These are phyloP conservation scores for Epicampocera succincta DNA, from an alignment of 2,888 invertebrate species.

Conservation along the genomic window DNA sequence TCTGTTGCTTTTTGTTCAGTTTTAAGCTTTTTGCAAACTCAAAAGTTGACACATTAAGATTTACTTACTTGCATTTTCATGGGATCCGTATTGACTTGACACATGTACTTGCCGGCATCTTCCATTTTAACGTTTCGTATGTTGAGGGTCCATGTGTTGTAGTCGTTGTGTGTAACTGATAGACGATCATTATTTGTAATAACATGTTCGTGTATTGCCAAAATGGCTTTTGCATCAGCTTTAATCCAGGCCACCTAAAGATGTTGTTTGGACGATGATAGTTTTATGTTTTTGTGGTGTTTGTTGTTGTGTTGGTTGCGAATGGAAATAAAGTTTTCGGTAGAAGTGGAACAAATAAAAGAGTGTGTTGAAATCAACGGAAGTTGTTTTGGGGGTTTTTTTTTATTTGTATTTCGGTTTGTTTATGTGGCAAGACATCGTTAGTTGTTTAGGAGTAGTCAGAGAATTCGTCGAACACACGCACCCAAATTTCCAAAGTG, in stretches of 20 bases:
- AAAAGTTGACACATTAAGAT: too few relatives aligned
- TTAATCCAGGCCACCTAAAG: slow-evolving; percentile 95
- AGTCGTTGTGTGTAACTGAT: slow-evolving; percentile 94
- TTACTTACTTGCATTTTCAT: slow-evolving; percentile 94
- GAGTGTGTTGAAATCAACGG: slow-evolving; percentile 37
- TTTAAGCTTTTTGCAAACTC: too few relatives aligned
- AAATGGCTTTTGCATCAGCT: slow-evolving; percentile 95
- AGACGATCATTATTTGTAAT: slow-evolving; percentile 95
- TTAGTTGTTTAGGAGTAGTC: slow-evolving; percentile 44
- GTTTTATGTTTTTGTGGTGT: slow-evolving; percentile 10
- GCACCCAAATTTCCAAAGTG: slow-evolving; percentile 31
- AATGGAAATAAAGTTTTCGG: slow-evolving; percentile 29
- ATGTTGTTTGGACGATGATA: slow-evolving; percentile 38
- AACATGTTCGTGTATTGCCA: slow-evolving; percentile 96
- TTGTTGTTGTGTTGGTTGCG: not conserved
- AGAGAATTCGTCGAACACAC: slow-evolving; percentile 6
- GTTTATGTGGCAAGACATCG: slow-evolving; percentile 53
- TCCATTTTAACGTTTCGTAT: slow-evolving; percentile 92
- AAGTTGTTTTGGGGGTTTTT: too few relatives aligned
- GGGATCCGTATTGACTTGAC: slow-evolving; percentile 96
- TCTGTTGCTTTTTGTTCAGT: too few relatives aligned
- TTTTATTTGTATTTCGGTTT: slow-evolving; percentile 22
- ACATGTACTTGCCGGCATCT: slow-evolving; percentile 95
- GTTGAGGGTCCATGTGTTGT: slow-evolving; percentile 95
- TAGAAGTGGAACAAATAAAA: slow-evolving; percentile 21